These are phyloP conservation scores for Aurelia aurita DNA, from an alignment of 30 jellyfish, hydroid and myxozoan genomes.

Conservation along the genomic window DNA sequence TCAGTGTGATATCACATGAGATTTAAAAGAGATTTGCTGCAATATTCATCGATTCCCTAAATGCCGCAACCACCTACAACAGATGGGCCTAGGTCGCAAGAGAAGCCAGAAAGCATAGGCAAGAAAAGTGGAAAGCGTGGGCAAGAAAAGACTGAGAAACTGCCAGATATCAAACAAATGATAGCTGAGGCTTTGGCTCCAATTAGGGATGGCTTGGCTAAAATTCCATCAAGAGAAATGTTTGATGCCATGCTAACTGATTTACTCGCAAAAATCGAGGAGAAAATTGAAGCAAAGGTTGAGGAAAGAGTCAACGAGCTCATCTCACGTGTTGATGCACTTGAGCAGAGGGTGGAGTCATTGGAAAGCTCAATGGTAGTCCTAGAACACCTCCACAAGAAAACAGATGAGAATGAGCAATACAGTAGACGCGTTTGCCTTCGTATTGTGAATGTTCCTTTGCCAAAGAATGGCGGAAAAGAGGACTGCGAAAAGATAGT, in stretches of 20 bases:
- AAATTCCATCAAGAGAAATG: background rate
- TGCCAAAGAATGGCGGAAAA: constrained; percentile 34
- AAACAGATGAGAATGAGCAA: constrained; percentile 30
- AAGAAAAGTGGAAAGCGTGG: no score
- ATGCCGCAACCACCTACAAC: no score
- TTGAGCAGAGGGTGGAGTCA: constrained; percentile 12
- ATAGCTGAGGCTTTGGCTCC: background rate
- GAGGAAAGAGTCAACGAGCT: constrained; percentile 7
- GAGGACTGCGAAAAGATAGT: constrained; percentile 13
- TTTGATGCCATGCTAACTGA: background rate
- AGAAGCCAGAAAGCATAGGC: no score
- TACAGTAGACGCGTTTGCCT: constrained; percentile 50
- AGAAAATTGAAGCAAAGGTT: background rate
- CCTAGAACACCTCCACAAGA: constrained; percentile 48
- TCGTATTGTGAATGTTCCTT: constrained; percentile 23
- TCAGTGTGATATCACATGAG: no score
- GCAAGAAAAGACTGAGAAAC: no score
- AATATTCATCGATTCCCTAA: no score
- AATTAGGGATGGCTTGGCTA: constrained; percentile 7
- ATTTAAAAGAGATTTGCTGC: no score
- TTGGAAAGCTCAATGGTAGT: constrained; percentile 38
- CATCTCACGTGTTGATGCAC: background rate
- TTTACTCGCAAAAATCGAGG: constrained; percentile 1
- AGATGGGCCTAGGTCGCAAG: no score
- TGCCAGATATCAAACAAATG: no score